phyloP scores from a whole-genome alignment of 2,113 vertebrate species.

The Psilopogon haemacephalus region DNA sequence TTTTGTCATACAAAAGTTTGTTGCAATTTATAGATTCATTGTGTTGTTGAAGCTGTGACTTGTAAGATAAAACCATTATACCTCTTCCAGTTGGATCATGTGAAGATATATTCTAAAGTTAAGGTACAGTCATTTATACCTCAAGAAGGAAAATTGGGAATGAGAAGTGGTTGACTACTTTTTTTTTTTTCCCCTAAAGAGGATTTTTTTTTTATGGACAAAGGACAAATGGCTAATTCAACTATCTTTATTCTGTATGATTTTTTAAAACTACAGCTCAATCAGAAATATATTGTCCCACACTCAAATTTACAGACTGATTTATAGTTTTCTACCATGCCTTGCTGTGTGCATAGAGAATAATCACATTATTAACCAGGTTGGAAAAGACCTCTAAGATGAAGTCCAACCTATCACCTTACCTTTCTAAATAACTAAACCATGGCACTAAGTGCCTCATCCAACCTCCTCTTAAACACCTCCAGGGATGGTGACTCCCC shows the following conservation, averaged over 20 bases:
- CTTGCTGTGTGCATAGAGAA: background rate
- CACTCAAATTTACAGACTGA: background rate
- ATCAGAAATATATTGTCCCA: background rate
- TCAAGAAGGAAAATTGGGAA: slow-evolving; percentile 16
- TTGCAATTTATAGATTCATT: background rate
- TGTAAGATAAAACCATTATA: slow-evolving; percentile 35
- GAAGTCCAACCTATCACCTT: too few relatives aligned
- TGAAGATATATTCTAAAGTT: background rate
- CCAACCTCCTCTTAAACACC: too few relatives aligned
- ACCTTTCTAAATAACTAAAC: too few relatives aligned
- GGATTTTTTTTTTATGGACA: background rate
- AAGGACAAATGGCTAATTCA: background rate
- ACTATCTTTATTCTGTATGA: background rate
- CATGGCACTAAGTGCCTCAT: too few relatives aligned
- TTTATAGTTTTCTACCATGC: background rate
- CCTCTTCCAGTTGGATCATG: slow-evolving; percentile 29
- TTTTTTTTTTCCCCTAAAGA: background rate
- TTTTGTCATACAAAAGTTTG: background rate
- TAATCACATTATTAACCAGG: too few relatives aligned
- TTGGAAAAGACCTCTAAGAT: too few relatives aligned
- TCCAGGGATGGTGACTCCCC: too few relatives aligned
- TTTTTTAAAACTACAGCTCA: background rate
- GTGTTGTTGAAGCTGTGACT: slow-evolving; percentile 42
- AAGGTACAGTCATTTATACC: slow-evolving; percentile 29
- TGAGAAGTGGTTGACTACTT: background rate